Base-by-base conservation (phyloP, 2,888 invertebrate genomes). In the Nomada goodeniana region DNA sequence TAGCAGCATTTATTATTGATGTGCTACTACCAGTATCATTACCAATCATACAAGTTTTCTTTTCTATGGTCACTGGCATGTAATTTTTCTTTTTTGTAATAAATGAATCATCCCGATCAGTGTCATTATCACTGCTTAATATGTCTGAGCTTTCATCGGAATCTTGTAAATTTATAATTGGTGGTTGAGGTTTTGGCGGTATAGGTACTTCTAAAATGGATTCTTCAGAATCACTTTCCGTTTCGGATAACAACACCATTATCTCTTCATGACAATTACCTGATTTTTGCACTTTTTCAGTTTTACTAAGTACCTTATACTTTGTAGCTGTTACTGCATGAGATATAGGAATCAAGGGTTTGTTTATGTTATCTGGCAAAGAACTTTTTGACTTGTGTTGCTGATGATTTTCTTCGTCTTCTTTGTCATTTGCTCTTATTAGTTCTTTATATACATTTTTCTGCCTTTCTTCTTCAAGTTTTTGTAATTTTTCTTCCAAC, bases 181-280 rank as follows among this genome's bases (percentile, higher is more conserved):
- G 89, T 26, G 93, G 93, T 20, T 81, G 65, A 13, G 92, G 91
- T 81, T 93, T 93, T 3, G 92, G 93, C 4, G 93, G 91, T 36
- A 93, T 85, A 13, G 93, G 93, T 60, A 93, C 90, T 86, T 93
- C 93, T 36, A 89, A 88, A 76, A 93, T 92, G 2, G 93, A 93
- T 47, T 90, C 89, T 20, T 92, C 90, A 0, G 92, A 92, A 29
- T 91, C 91, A 2, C 90, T 91, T 23, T 76, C 81, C 4, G 74
- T 71, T 0, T 83, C 82, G 0, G 72, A 63, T 1, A 47, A 61
- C 23, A 76, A 9, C 13, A 75, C 10, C 2, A 23, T 69, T 18
- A 53, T 23, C 72, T 82, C 53, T 2, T 69, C 65, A 0, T 23
- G 42, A 36, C 0, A 20, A 11, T 67, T 75, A 74, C 13, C 61